Base-by-base conservation (phyloP, 1,140 invertebrate species). In the Helicoverpa armigera region DNA sequence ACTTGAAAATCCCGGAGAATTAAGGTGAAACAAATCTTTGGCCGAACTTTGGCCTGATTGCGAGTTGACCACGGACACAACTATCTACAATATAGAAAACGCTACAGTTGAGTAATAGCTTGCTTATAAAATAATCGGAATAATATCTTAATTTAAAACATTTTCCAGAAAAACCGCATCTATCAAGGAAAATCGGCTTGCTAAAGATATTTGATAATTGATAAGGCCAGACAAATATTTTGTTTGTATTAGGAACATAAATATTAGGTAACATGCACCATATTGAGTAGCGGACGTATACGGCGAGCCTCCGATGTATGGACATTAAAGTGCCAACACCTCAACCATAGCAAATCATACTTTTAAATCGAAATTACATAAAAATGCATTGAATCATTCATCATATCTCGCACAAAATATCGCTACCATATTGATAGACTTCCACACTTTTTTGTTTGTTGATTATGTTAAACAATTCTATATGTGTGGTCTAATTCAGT, bases 381-480 rank as follows among this genome's bases (percentile, higher is more conserved):
- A 65, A 54, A 54, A 72, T 70, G 67, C 29, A 72, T 72, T 72
- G 69, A 72, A 72, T 72, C 69, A 72, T 72, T 72, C 50, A 72
- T 72, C 69, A 65, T 65, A 65, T 14, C 35, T 11, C 14, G n/a
- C 65, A 31, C 69, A 72, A 72, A 72, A 72, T 72, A 72, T 72
- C 48, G n/a, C 53, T 54, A 53, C 69, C 50, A 72, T 72, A 53
- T 23, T 72, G 35, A 72, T 72, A 53, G n/a, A 23, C 13, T 54
- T 53, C 48, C 29, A 72, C 69, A 72, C 69, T 72, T 72, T 72
- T 72, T 72, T 72, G 23, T 51, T 13, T 9, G 14, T 0, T 72
- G 18, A 72, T 72, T 72, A 72, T 72, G 69, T 72, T 72, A 72
- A 72, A 72, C 50, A 72, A 72, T 72, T 72, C 69, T 54, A 53